phyloP scores from a whole-genome alignment of 2,888 invertebrate genomes.

The Sisyra terminalis region DNA sequence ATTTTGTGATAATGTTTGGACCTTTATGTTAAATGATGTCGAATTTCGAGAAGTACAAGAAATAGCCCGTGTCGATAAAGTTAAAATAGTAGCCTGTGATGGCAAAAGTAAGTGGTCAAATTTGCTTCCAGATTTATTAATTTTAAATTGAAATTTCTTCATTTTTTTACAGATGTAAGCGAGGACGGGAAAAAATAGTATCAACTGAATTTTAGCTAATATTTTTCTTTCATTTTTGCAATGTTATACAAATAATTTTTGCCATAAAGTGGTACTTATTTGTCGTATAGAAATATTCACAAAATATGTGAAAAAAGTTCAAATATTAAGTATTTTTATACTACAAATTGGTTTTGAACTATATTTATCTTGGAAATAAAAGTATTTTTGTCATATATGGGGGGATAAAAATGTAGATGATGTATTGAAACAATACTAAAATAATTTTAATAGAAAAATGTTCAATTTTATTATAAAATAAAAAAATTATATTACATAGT shows the following conservation, averaged over 20 bases:
- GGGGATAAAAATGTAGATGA: too few species aligned
- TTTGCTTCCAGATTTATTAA: too few species aligned
- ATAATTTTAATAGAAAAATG: too few species aligned
- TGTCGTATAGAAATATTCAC: not conserved
- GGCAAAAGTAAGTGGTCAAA: constrained; percentile 63
- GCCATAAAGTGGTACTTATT: not conserved
- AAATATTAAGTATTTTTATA: not conserved
- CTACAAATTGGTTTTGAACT: not conserved
- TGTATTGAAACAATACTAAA: too few species aligned
- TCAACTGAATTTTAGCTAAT: not conserved
- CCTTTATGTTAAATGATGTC: constrained; percentile 94
- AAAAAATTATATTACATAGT: not conserved
- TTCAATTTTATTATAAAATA: too few species aligned
- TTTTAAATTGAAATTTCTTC: not conserved
- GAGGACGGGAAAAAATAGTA: constrained; percentile 1
- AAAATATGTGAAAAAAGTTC: not conserved
- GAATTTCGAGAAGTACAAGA: constrained; percentile 94
- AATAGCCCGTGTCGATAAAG: constrained; percentile 80
- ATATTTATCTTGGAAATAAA: too few species aligned
- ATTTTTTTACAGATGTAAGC: not conserved
- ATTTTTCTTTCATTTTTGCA: not conserved
- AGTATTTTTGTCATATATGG: too few species aligned
- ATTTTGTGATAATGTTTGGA: constrained; percentile 99
- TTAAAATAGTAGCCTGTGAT: constrained; percentile 96
- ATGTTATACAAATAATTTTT: not conserved